Evolutionary conservation across 2,797 vertebrate genomes (phyloP).

Genomic region (Acipenser ruthenus): DNA sequence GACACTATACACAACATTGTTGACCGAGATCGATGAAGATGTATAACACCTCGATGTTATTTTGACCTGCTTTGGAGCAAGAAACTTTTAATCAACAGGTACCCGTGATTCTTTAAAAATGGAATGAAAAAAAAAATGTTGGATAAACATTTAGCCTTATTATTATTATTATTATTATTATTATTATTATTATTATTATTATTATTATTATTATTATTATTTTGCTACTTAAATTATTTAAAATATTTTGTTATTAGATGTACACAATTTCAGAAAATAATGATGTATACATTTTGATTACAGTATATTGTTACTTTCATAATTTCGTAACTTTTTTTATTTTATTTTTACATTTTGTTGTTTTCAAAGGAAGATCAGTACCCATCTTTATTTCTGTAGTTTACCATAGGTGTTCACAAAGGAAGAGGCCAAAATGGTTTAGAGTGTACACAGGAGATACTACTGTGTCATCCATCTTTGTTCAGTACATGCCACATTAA

Average conservation of each 20-base stretch:
- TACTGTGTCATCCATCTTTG: too few species aligned
- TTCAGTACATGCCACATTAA: constrained; percentile 8
- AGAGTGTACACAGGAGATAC: too few species aligned
- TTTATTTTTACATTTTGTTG: constrained; percentile 28
- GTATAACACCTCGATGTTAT: not conserved
- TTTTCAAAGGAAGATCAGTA: constrained; percentile 22
- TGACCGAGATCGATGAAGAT: not conserved
- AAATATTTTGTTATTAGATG: constrained; percentile 35
- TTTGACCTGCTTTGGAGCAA: constrained; percentile 13
- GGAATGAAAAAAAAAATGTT: constrained; percentile 4
- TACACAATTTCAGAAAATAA: constrained; percentile 35
- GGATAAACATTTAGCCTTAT: too few species aligned
- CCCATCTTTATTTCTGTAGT: constrained; percentile 14
- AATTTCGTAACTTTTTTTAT: constrained; percentile 25
- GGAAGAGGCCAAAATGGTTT: constrained; percentile 17
- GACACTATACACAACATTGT: not conserved
- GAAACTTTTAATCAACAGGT: too few species aligned
- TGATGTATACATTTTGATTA: constrained; percentile 37
- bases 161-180: too few species aligned
- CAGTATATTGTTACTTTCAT: constrained; percentile 25
- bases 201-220: constrained; percentile 31
- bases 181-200: too few species aligned
- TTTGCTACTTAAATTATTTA: constrained; percentile 12
- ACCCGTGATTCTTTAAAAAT: constrained; percentile 29
- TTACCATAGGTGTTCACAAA: constrained; percentile 7